A percentile compares a stretch with the other conserved stretches of the same genome.
phyloP scores from a whole-genome alignment of 2,797 vertebrate genomes.

The Neosalanx taihuensis region DNA sequence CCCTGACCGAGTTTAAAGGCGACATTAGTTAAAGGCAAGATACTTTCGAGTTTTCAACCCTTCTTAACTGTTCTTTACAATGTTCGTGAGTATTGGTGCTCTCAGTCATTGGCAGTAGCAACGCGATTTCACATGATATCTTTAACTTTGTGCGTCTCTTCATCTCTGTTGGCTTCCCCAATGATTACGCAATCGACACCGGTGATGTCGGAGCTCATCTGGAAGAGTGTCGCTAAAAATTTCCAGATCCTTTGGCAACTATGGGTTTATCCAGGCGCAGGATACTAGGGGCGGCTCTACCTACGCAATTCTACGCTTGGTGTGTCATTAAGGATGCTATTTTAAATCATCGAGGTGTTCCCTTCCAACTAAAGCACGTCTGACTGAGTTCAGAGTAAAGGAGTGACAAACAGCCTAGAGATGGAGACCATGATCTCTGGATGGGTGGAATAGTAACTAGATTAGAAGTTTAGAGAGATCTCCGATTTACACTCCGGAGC shows the following conservation, averaged over 20 bases:
- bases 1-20: background rate
- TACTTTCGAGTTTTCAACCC: conserved; percentile 11
- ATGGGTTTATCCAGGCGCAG: conserved; percentile 30
- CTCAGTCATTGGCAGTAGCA: background rate
- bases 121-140: conserved; percentile 1
- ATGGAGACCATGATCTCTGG: too few species aligned
- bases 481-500: background rate
- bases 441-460: background rate
- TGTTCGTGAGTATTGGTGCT: conserved; percentile 42
- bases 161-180: conserved; percentile 28
- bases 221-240: conserved; percentile 36
- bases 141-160: conserved; percentile 8
- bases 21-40: conserved; percentile 31
- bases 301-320: conserved; percentile 33
- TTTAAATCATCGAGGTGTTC: conserved; percentile 48
- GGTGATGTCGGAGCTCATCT: conserved; percentile 16
- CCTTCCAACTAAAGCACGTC: conserved; percentile 22
- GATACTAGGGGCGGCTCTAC: conserved; percentile 28
- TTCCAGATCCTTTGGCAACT: conserved; percentile 32
- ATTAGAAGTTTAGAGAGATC: conserved; percentile 26
- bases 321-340: conserved; percentile 31
- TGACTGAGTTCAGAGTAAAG: conserved; percentile 1
- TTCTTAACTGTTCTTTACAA: conserved; percentile 31
- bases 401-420: too few species aligned
- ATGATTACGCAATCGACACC: conserved; percentile 15